Evolutionary conservation across 2,888 invertebrate species (phyloP), one percentile per base, ranked within the genome.

Genomic region (Trimorus sp.): DNA sequence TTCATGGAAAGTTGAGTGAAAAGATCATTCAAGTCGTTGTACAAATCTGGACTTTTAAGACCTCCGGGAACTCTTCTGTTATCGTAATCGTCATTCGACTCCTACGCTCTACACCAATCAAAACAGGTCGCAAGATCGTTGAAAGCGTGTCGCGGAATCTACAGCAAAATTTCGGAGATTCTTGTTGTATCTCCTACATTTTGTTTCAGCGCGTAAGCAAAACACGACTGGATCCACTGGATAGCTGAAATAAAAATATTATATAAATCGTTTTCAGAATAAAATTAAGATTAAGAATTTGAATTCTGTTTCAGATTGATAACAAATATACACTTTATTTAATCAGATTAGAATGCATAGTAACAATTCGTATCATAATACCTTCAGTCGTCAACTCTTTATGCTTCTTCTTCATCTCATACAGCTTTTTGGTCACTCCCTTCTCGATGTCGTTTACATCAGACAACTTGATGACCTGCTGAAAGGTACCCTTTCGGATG

Each of bases 131-230:
- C 36, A 14, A 70, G 77, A 12, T 70, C 65, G 40, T 77, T 70
- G 14, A 77, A 77, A 37, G 58, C 70, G 63, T 77, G 70, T 7
- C 36, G 58, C 5, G 56, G 70, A 59, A 77, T 70, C 37, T 76
- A 53, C 45, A 11, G 42, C 15, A 76, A 62, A 53, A 62, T 63
- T 8, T 60, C 56, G 8, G n/a, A 11, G 11, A 76, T 69, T 53
- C 45, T 45, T 14, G 26, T 8, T 12, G 36, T 53, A 37, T 76
- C 26, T 26, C 70, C 63, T 26, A 63, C 14, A 49, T 77, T 77
- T 37, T 70, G 63, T 58, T 77, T 70, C 1, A 77, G 3, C 14
- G 63, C 75, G 36, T 75, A 68, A 0, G 66, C 14, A 65, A 75
- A 75, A 45, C 68, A 75, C 2, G 59, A 49, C 5, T 68, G 51